A percentile compares a stretch with the other conserved stretches of the same genome.
Conservation (phyloP, 1,140 invertebrate genomes). For the Bacillus rossius region DNA sequence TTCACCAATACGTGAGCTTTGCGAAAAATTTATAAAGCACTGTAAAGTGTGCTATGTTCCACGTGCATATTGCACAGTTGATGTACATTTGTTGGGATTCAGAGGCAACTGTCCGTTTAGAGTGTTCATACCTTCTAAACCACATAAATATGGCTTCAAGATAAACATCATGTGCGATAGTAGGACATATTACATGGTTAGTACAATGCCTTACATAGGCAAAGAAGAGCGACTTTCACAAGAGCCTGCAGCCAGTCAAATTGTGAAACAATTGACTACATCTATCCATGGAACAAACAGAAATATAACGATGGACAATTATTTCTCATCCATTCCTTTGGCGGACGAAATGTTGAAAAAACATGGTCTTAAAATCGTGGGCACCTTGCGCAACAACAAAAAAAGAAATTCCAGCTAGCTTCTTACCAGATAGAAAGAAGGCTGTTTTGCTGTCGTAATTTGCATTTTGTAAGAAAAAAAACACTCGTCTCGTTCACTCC, state of each 20-base stretch:
- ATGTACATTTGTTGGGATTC: constrained; percentile 35
- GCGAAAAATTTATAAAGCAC: not conserved
- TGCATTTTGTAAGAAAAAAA: constrained; percentile 14
- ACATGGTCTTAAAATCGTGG: constrained; percentile 31
- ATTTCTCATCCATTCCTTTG: constrained; percentile 37
- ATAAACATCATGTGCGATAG: constrained; percentile 23
- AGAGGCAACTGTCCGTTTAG: constrained; percentile 31
- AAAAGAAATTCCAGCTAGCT: constrained; percentile 28
- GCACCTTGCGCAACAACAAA: constrained; percentile 31
- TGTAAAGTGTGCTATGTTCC: constrained; percentile 17
- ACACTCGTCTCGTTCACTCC: constrained; percentile 29
- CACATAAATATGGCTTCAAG: constrained; percentile 29
- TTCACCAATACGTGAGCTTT: not conserved
- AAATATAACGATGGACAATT: constrained; percentile 41
- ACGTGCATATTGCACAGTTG: constrained; percentile 25
- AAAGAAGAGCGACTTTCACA: not conserved
- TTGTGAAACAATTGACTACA: constrained; percentile 14
- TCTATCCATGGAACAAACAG: constrained; percentile 24
- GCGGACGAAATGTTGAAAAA: constrained; percentile 23
- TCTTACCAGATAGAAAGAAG: too few species aligned
- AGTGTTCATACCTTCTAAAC: constrained; percentile 36
- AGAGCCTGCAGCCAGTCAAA: too few species aligned
- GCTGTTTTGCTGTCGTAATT: not conserved
- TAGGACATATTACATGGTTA: constrained; percentile 22
- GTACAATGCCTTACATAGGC: constrained; percentile 10